Evolutionary conservation across 2,888 invertebrate species (phyloP).

Genomic region (Sesia apiformis): DNA sequence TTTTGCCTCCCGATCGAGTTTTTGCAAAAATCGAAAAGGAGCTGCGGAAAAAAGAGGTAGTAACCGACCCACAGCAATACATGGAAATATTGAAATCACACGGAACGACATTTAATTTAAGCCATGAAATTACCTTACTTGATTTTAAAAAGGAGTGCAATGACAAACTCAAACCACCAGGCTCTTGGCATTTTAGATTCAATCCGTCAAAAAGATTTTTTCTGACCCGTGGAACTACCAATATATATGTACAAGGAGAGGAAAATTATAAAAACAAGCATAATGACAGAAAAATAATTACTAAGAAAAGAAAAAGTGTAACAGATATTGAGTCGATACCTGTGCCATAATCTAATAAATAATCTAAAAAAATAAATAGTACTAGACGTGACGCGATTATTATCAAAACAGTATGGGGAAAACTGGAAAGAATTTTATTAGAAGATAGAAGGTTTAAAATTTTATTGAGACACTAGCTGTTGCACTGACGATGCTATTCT

Average conservation of each 20-base stretch:
- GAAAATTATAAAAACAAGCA: background rate
- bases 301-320: constrained; percentile 1
- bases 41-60: background rate
- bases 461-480: no score
- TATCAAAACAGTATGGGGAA: constrained; percentile 1
- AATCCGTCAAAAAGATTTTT: background rate
- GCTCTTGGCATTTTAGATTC: background rate
- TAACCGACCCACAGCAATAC: background rate
- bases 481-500: no score
- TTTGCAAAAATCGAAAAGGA: background rate
- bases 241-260: background rate
- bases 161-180: background rate
- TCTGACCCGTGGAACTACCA: background rate
- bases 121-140: background rate
- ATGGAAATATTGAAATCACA: background rate
- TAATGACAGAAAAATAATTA: background rate
- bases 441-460: no score
- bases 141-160: background rate
- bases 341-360: background rate
- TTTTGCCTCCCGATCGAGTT: background rate
- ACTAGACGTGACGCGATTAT: background rate
- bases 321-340: background rate
- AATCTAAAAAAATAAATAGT: constrained; percentile 1
- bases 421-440: no score
- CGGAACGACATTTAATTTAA: background rate